Evolutionary conservation across 2,797 vertebrate genomes (phyloP).

Genomic region (Parauchenoglanis ngamensis): DNA sequence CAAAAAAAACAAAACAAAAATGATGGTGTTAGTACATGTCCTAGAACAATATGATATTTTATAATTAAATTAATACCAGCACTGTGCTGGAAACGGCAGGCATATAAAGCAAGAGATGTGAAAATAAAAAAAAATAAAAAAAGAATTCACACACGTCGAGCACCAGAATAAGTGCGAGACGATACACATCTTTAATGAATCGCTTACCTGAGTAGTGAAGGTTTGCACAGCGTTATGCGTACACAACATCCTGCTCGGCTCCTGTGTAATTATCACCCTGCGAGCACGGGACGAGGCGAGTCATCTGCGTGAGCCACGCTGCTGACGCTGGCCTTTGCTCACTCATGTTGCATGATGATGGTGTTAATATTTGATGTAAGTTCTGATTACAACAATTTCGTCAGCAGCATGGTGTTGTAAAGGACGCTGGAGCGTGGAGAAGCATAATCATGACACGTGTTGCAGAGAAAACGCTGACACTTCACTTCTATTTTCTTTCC

Average conservation of each 20-base stretch:
- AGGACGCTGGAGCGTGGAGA: conserved; percentile 12
- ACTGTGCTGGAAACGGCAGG: not conserved
- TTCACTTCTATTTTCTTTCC: not conserved
- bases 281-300: conserved; percentile 68
- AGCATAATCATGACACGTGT: conserved; percentile 13
- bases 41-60: not conserved
- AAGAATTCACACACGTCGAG: conserved; percentile 11
- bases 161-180: conserved; percentile 5
- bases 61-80: not conserved
- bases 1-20: not conserved
- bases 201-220: conserved; percentile 44
- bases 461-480: conserved; percentile 9
- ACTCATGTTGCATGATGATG: conserved; percentile 54
- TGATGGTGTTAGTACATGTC: not conserved
- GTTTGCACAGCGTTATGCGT: conserved; percentile 70
- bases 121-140: not conserved
- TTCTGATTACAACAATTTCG: conserved; percentile 57
- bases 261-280: conserved; percentile 68
- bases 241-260: conserved; percentile 76
- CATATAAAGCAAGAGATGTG: not conserved
- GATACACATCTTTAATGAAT: conserved; percentile 51
- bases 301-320: conserved; percentile 41
- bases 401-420: conserved; percentile 40
- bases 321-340: conserved; percentile 47
- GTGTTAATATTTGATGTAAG: conserved; percentile 55